Evolutionary conservation across 1,140 invertebrate genomes (phyloP), one percentile per base, ranked within the genome.

Genomic region (Tribolium castaneum): DNA sequence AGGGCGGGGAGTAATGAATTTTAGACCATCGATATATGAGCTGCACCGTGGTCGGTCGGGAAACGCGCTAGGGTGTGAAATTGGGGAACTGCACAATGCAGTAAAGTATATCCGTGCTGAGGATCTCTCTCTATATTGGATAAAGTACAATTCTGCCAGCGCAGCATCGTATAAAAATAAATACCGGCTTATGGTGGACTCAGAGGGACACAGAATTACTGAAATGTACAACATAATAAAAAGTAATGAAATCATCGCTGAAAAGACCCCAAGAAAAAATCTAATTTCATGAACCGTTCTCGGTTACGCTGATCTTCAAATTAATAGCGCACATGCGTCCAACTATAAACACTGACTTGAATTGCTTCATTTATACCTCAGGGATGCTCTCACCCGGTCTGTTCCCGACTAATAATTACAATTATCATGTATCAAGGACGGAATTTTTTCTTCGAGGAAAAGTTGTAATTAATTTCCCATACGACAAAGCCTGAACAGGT

Each of bases 11-110:
- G 78, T 81, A 84, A 84, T 83, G 83, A 84, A 84, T 84, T 84
- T 84, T 80, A 77, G 80, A 71, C 39, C 76, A 83, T 84, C 82
- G 82, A 84, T 83, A 83, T 83, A 84, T 83, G 83, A 84, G 82
- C 76, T 81, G 82, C 82, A 82, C 79, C 78, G 80, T 34, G 78
- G 80, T 70, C 74, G 80, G 78, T 78, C 72, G 76, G 76, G 59
- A 80, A 78, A 78, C 81, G 80, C 82, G 80, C 66, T 80, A 78
- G 82, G 80, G 81, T 81, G 82, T 84, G 83, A 84, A 84, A 84
- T 84, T 84, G 83, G 81, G 79, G 80, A 77, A 70, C 74, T 79
- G 74, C 77, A 81, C 73, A 70, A 59, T 74, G 75, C 78, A 82
- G 76, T 79, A 82, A 80, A 80, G 77, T 81, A 81, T 80, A 78